Evolutionary conservation across 1,140 invertebrate genomes (phyloP), one percentile per base, ranked within the genome.

Genomic region (Chlorops oryzae): DNA sequence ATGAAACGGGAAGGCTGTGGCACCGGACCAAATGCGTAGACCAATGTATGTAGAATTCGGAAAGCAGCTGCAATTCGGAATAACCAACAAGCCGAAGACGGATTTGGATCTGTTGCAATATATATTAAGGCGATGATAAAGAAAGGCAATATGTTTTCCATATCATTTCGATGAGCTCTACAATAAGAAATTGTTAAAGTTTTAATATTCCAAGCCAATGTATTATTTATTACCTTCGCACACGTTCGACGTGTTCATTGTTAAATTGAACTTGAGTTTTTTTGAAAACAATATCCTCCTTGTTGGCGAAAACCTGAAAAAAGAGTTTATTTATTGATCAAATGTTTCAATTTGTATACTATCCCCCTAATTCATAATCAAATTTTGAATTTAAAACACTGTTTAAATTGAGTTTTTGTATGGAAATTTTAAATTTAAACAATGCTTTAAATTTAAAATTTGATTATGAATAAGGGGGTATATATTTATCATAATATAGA

Each of bases 71-170:
- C 85, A 3, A 74, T 55, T 24, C 77, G 73, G 55, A 86, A 84
- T 32, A 84, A 61, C 20, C 70, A 65, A 22, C 72, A 67, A 23
- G 83, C 84, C 1, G 77, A 39, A 3, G 48, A 59, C 3, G 61
- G 27, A 25, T 63, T 62, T 10, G 84, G 85, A 51, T 74, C 72
- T 2, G 80, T 85, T 42, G 60, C 59, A 21, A 84, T 62, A 61
- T 83, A 87, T 0, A 84, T 51, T 15, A 78, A 68, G 3, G 78
- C 80, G 47, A 82, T 72, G 2, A 78, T 62, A 9, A 83, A 74
- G 70, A 84, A 87, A 0, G 80, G 74, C 15, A 81, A 59, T 41
- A 85, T 76, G 54, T 86, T 87, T 61, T 87, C 84, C 53, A 87
- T 61, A 55, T 87, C 84, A 57, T 86, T 87, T 50, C 77, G 67